phyloP scores from a whole-genome alignment of 1,140 invertebrate species.

The Halictus rubicundus region DNA sequence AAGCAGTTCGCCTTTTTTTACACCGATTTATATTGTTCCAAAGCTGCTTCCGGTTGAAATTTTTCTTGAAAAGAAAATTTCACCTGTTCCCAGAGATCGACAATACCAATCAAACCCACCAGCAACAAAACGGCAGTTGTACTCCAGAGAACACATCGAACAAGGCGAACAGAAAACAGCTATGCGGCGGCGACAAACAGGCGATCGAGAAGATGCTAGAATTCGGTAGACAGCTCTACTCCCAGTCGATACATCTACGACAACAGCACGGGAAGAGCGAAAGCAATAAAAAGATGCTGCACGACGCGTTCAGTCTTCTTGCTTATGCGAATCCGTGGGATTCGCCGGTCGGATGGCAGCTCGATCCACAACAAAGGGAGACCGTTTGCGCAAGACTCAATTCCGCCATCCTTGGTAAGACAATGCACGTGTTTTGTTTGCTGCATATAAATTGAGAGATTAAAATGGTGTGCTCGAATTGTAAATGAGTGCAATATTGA shows the following conservation, averaged over 20 bases:
- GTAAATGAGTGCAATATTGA: not conserved
- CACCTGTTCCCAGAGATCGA: slow-evolving; percentile 76
- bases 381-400: slow-evolving; percentile 96
- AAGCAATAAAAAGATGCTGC: slow-evolving; percentile 94
- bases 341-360: slow-evolving; percentile 96
- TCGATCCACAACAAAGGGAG: slow-evolving; percentile 95
- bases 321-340: slow-evolving; percentile 99
- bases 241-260: slow-evolving; percentile 92
- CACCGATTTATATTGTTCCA: no score
- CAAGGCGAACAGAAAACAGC: slow-evolving; percentile 81
- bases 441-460: not conserved
- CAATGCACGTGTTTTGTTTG: not conserved
- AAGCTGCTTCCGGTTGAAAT: no score
- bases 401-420: slow-evolving; percentile 95
- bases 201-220: slow-evolving; percentile 95
- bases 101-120: slow-evolving; percentile 72
- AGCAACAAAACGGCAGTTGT: slow-evolving; percentile 68
- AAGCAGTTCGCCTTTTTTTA: no score
- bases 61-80: not conserved
- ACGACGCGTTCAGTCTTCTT: slow-evolving; percentile 98
- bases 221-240: slow-evolving; percentile 96
- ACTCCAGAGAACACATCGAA: slow-evolving; percentile 64
- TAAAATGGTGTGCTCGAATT: not conserved
- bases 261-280: slow-evolving; percentile 92
- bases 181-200: slow-evolving; percentile 89